Evolutionary conservation across 1,140 invertebrate species (phyloP).

Genomic region (Globodera rostochiensis): DNA sequence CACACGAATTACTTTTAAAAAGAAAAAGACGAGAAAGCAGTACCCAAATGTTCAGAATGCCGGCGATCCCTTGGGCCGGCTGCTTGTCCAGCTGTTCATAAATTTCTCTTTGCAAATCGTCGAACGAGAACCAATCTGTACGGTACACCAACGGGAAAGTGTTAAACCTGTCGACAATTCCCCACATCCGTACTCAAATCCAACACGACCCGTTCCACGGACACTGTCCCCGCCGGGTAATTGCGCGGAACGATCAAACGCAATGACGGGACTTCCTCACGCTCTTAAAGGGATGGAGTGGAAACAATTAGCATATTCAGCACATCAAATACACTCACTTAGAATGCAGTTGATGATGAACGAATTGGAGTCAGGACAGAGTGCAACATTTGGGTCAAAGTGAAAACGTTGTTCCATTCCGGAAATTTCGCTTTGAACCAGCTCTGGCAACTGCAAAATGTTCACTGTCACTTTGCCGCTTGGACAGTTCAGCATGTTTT

Average conservation of each 20-base stretch:
- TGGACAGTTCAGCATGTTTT: constrained; percentile 10
- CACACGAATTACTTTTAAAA: background rate
- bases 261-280: constrained; percentile 39
- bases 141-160: too few species aligned
- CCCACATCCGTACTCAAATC: constrained; percentile 36
- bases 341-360: constrained; percentile 25
- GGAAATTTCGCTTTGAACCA: constrained; percentile 36
- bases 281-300: constrained; percentile 31
- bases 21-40: constrained; percentile 25
- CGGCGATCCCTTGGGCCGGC: background rate
- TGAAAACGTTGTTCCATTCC: constrained; percentile 41
- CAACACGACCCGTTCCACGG: constrained; percentile 37
- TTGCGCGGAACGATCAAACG: constrained; percentile 41
- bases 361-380: constrained; percentile 29
- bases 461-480: constrained; percentile 27
- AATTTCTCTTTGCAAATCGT: constrained; percentile 14
- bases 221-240: constrained; percentile 35
- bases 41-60: background rate
- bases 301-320: background rate
- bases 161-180: background rate
- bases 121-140: constrained; percentile 11
- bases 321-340: constrained; percentile 13
- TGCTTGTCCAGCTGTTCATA: constrained; percentile 8
- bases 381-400: constrained; percentile 43
- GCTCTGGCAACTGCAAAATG: constrained; percentile 36